Percentiles rank a stretch among this genome's conserved stretches.
phyloP scores from a whole-genome alignment of 2,797 vertebrate species.

The Ctenochaetus hawaiiensis region DNA sequence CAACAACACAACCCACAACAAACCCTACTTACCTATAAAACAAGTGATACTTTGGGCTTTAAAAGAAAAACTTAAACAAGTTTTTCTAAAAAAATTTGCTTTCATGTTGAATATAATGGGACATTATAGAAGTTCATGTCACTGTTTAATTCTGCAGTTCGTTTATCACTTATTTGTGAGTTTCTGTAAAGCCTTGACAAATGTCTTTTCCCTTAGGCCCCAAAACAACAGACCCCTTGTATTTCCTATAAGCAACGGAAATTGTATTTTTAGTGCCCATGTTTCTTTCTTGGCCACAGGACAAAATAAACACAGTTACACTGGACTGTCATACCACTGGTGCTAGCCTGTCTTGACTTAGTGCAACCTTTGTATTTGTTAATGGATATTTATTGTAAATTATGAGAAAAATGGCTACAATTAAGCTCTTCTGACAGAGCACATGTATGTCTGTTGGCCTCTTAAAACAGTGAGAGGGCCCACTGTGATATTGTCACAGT shows the following conservation, averaged over 20 bases:
- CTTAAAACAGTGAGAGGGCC: constrained; percentile 9
- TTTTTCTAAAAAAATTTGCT: constrained; percentile 10
- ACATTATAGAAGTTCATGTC: constrained; percentile 1
- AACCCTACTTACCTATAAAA: background rate
- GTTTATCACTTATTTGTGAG: constrained; percentile 5
- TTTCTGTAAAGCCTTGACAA: constrained; percentile 32
- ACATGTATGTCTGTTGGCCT: constrained; percentile 2
- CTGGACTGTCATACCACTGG: constrained; percentile 31
- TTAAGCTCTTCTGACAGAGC: constrained; percentile 19
- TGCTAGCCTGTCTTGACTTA: constrained; percentile 47
- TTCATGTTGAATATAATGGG: constrained; percentile 4
- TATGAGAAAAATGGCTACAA: constrained; percentile 22
- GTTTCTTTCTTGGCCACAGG: constrained; percentile 58
- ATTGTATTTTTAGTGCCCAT: constrained; percentile 59
- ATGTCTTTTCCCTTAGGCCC: constrained; percentile 28
- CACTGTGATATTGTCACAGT: constrained; percentile 26
- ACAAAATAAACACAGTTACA: constrained; percentile 70
- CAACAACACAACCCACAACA: background rate
- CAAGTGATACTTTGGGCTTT: background rate
- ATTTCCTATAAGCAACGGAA: constrained; percentile 65
- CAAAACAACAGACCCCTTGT: constrained; percentile 52
- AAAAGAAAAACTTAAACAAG: background rate
- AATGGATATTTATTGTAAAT: constrained; percentile 39
- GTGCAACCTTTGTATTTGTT: constrained; percentile 45
- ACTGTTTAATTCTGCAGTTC: constrained; percentile 24